Evolutionary conservation across 2,797 vertebrate species (phyloP).

Genomic region (Channallabes apus): DNA sequence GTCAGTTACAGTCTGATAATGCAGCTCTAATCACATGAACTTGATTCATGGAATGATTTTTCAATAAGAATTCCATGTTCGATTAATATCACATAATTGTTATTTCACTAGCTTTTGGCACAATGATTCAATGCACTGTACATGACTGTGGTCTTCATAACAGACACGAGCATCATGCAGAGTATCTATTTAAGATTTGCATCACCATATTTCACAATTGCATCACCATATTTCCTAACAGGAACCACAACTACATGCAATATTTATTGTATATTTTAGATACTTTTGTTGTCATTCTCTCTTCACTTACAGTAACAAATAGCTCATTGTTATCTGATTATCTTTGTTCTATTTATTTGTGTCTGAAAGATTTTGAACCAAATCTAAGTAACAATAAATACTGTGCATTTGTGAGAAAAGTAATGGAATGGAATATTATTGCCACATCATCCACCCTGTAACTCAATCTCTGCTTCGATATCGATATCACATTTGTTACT

Average conservation of each 20-base stretch:
- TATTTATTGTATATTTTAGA: neutral
- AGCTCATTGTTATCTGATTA: neutral
- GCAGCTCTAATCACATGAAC: neutral
- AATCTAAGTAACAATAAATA: neutral
- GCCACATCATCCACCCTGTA: neutral
- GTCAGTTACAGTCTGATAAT: neutral
- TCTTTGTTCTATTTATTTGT: neutral
- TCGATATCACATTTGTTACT: slow-evolving; percentile 2
- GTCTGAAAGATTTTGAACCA: neutral
- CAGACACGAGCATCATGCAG: neutral
- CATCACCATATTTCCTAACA: neutral
- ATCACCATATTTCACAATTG: neutral
- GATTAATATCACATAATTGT: neutral
- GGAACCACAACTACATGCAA: too few relatives aligned
- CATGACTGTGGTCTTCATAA: neutral
- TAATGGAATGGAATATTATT: neutral
- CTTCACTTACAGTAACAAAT: neutral
- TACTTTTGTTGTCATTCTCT: neutral
- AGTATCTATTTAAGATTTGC: neutral
- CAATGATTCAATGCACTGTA: neutral
- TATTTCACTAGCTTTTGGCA: neutral
- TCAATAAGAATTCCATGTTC: neutral
- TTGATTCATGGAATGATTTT: too few relatives aligned
- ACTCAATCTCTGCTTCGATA: neutral
- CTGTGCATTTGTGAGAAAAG: neutral